Evolutionary conservation across 2,797 vertebrate species (phyloP), one percentile per base, ranked within the genome.

Genomic region (Anguilla pacifica): DNA sequence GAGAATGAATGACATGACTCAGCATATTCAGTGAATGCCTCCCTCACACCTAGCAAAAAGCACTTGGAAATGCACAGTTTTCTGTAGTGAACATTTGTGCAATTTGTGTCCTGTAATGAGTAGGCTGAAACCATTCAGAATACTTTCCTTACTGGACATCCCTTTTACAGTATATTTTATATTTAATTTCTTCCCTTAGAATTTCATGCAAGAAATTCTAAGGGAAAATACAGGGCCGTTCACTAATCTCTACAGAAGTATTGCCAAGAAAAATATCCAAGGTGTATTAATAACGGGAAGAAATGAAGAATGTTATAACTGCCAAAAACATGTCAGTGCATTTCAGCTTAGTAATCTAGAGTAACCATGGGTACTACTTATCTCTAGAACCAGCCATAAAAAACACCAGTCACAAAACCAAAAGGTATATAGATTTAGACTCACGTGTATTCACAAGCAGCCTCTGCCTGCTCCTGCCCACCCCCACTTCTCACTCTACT

Each of bases 401-500:
- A 84, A 39, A 84, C 82, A 84, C 25, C 61, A 74, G 22, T n/a
- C 46, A 28, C 46, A 64, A 55, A 49, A 64, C 46, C 82, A 55
- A 35, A 84, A 46, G 28, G 25, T 74, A 74, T 53, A 64, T 59
- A 74, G 64, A 87, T 87, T 83, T 35, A 46, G 11, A 72, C 28
- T 39, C 35, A 19, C 31, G 15, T 74, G 72, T 39, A 77, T 35
- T 77, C 35, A 39, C 72, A 4, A 35, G 28, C 72, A 77, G 35
- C 7, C 5, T 43, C 79, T 51, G 74, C 35, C 72, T 49, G 43
- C 4, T 79, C 53, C 61, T 84, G 83, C 49, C 59, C 64, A 84
- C 84, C 25, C 72, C 83, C 55, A 55, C 85, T 89, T 61, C 89
- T 91, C 88, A 91, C 84, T 87, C 74, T 53, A 46, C 1, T 31